Conservation (phyloP, 2,113 vertebrate genomes). For the Takifugu flavidus region DNA sequence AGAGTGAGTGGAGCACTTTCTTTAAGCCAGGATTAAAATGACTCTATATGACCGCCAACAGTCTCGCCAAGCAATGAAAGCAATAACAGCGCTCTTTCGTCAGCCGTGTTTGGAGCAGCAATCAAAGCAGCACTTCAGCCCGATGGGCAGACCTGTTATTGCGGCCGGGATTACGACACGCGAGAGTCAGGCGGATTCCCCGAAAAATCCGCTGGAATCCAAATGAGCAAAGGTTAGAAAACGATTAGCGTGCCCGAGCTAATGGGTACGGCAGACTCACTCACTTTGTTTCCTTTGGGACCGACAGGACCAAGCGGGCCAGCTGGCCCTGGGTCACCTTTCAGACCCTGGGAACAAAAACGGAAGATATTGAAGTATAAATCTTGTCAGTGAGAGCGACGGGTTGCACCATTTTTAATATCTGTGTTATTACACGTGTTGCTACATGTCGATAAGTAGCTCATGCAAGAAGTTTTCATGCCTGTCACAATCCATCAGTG, state of each 20-base stretch:
- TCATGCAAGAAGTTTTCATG: constrained; percentile 48
- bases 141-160: constrained; percentile 35
- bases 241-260: constrained; percentile 13
- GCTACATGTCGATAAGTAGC: constrained; percentile 23
- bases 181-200: constrained; percentile 37
- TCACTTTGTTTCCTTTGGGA: constrained; percentile 89
- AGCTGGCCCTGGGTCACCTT: constrained; percentile 79
- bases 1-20: constrained; percentile 30
- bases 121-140: constrained; percentile 50
- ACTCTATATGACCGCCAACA: constrained; percentile 26
- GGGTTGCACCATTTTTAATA: constrained; percentile 1
- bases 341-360: constrained; percentile 77
- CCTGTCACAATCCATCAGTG: constrained; percentile 28
- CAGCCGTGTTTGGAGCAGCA: constrained; percentile 35
- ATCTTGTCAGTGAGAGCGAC: constrained; percentile 15
- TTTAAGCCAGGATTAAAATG: constrained; percentile 34
- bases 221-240: constrained; percentile 7
- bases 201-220: constrained; percentile 12
- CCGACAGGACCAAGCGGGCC: constrained; percentile 72
- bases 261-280: constrained; percentile 24
- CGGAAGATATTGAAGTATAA: constrained; percentile 20
- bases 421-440: constrained; percentile 7
- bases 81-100: constrained; percentile 34
- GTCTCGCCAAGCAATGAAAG: constrained; percentile 32
- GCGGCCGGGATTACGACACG: constrained; percentile 30